These are phyloP conservation scores for Erpornis zantholeuca DNA, from an alignment of 2,113 vertebrate species.

Conservation along the genomic window DNA sequence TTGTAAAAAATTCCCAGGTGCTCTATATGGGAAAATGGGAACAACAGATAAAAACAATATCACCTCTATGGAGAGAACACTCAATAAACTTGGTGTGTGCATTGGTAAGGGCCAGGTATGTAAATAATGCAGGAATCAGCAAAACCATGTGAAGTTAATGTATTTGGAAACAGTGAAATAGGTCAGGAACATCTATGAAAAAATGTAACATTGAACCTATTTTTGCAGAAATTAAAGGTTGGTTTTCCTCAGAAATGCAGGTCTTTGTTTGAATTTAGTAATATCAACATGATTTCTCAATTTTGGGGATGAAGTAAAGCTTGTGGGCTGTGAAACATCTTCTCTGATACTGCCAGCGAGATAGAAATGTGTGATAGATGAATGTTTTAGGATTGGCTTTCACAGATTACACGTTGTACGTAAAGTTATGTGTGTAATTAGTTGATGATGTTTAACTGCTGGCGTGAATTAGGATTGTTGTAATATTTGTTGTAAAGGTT, in stretches of 20 bases:
- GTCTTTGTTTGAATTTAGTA: neutral
- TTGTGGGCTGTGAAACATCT: neutral
- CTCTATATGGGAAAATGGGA: neutral
- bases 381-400: no score
- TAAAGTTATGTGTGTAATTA: no score
- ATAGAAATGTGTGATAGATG: neutral
- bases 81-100: neutral
- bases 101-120: neutral
- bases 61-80: neutral
- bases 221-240: neutral
- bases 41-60: neutral
- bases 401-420: no score
- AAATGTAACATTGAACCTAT: neutral
- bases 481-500: no score
- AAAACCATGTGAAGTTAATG: neutral
- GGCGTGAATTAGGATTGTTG: no score
- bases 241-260: neutral
- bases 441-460: no score
- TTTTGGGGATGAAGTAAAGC: neutral
- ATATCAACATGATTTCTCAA: neutral
- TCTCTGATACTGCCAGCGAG: neutral
- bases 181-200: neutral
- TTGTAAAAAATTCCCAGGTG: neutral
- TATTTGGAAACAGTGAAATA: neutral
- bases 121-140: neutral